Base-by-base conservation (phyloP, 2,113 vertebrate species). In the Cheirogaleus medius region DNA sequence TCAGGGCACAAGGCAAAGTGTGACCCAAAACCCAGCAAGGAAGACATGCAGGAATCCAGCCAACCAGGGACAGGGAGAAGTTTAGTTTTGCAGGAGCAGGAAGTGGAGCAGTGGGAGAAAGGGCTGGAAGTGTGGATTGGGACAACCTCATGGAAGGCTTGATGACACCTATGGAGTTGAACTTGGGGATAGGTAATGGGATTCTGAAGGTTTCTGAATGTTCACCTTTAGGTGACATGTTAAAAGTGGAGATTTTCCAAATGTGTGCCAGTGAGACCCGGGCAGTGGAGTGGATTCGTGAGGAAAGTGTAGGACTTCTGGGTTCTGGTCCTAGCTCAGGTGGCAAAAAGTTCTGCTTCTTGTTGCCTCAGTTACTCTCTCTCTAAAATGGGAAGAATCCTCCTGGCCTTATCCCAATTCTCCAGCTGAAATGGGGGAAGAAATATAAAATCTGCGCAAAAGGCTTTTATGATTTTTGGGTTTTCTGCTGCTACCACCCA, bases 401-500 rank as follows among this genome's bases (percentile, higher is more conserved):
- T 91, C 44, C 56, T 80, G 74, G 73, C 71, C 27, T 12, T 54
- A 20, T 32, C 25, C 69, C 80, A 87, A 32, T 21, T 81, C 56
- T 95, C 89, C 78, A 60, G 76, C 63, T 97, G 91, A 83, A 23
- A 54, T 77, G 69, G 47, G 77, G 73, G 82, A 82, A 71, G 90
- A 94, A 44, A 64, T 21, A 60, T 8, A 89, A 69, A 82, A 82
- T 54, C 34, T 37, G 29, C 82, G 69, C 63, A n/a, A 92, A 91
- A 88, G 66, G 86, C 49, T 86, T 81, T 27, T 42, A 52, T 84
- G 92, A 56, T 34, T 95, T 80, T 86, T 85, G 78, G 66, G 64
- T 92, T 89, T 89, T 83, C 74, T 80, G 90, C 32, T 39, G 85
- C 83, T 95, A 2, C 97, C 98, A 17, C 95, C 95, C 97, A 96